Evolutionary conservation across 2,888 invertebrate genomes (phyloP).

Genomic region (Drosophila atripex): DNA sequence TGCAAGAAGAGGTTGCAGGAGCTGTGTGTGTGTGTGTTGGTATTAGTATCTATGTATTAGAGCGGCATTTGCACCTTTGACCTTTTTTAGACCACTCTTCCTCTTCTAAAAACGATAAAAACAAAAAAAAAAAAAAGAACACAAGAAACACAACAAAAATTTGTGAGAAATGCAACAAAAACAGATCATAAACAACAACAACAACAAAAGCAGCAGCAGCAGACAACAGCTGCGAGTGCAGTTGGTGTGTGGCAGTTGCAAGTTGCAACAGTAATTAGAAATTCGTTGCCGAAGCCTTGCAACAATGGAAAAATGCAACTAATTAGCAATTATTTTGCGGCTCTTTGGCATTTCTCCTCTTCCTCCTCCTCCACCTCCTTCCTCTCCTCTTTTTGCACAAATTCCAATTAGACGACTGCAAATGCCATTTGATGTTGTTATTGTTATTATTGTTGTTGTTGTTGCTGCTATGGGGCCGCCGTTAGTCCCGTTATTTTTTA

Average conservation of each 20-base stretch:
- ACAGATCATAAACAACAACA: constrained; percentile 1
- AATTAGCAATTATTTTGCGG: constrained; percentile 71
- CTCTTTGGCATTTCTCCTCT: constrained; percentile 58
- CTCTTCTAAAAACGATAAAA: not conserved
- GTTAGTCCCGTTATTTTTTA: constrained; percentile 66
- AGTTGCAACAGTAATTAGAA: constrained; percentile 63
- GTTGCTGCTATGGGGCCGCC: constrained; percentile 4
- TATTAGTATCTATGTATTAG: constrained; percentile 13
- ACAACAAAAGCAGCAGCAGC: constrained; percentile 46
- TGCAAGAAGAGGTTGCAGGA: not conserved
- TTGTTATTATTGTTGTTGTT: constrained; percentile 41
- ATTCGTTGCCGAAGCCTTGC: constrained; percentile 73
- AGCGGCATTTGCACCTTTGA: constrained; percentile 45
- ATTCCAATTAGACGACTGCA: constrained; percentile 69
- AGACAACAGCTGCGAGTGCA: constrained; percentile 26
- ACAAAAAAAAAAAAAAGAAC: constrained; percentile 33
- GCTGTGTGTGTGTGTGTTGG: not conserved
- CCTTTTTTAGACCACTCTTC: constrained; percentile 10
- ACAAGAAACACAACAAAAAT: constrained; percentile 24
- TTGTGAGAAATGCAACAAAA: constrained; percentile 9
- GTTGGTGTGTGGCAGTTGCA: constrained; percentile 46
- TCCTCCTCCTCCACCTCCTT: not conserved
- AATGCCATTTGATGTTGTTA: constrained; percentile 61
- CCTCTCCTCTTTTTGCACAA: constrained; percentile 58
- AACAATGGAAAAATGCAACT: constrained; percentile 57